Percentiles rank a stretch among this genome's conserved stretches.
Evolutionary conservation across 2,888 invertebrate genomes (phyloP).

Genomic region (Oscheius sp.): DNA sequence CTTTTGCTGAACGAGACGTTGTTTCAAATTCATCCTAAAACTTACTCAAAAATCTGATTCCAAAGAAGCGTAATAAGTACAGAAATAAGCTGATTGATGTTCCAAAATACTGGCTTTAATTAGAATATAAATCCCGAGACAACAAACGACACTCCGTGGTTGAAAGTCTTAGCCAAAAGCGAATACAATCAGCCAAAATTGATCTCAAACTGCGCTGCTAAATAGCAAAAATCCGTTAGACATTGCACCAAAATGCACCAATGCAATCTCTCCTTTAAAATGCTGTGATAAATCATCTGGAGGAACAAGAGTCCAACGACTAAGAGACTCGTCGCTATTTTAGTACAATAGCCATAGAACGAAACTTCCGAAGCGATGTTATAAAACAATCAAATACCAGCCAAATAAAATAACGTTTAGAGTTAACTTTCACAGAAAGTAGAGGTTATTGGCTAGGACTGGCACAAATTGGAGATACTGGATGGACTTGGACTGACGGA

Average conservation of each 20-base stretch:
- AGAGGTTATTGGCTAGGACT: constrained; percentile 11
- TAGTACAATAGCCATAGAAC: background rate
- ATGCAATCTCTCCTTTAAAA: background rate
- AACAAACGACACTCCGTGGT: no score
- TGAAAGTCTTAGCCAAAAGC: no score
- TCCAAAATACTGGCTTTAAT: background rate
- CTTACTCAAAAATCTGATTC: background rate
- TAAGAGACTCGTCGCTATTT: background rate
- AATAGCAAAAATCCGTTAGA: background rate
- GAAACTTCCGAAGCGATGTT: background rate
- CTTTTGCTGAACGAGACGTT: background rate
- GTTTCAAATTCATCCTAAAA: background rate
- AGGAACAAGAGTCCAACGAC: background rate
- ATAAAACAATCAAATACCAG: no score
- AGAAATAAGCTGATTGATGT: background rate
- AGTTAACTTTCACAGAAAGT: no score
- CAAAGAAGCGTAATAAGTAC: background rate
- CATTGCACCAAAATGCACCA: background rate
- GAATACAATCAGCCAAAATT: background rate
- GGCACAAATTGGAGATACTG: constrained; percentile 7
- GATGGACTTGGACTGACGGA: constrained; percentile 2
- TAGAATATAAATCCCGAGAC: background rate
- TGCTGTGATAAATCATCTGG: background rate
- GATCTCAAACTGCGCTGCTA: background rate
- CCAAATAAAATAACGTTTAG: no score